Conservation (phyloP, 2,797 vertebrate species). For the Caiman crocodilus region DNA sequence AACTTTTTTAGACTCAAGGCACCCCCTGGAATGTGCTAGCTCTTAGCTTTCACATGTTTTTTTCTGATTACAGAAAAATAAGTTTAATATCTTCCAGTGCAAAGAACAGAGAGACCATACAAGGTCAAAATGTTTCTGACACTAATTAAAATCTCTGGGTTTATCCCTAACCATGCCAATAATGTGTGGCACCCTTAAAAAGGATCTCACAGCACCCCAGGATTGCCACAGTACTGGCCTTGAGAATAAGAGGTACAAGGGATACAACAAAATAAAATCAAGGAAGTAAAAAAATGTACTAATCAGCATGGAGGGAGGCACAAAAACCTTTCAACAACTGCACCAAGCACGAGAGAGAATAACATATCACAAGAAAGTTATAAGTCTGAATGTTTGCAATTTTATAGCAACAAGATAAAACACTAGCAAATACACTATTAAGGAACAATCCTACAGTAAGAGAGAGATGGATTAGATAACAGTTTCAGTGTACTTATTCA, state of each 20-base stretch:
- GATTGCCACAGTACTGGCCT: no score
- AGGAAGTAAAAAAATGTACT: background rate
- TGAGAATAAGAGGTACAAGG: background rate
- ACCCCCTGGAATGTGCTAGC: no score
- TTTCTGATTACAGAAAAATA: no score
- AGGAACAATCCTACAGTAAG: accelerated
- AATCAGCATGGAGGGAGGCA: background rate
- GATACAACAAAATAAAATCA: accelerated
- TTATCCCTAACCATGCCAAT: no score
- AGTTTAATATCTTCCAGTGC: no score
- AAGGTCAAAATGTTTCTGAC: no score
- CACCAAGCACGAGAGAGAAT: accelerated
- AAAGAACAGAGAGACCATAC: no score
- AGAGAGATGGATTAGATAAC: accelerated
- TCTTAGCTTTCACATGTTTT: no score
- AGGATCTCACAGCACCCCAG: no score
- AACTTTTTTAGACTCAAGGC: no score
- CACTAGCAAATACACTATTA: accelerated
- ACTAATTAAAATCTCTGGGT: no score
- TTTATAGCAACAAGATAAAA: accelerated
- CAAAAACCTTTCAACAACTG: accelerated
- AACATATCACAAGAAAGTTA: accelerated
- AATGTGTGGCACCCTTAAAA: no score
- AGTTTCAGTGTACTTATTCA: background rate
- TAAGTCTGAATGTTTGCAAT: accelerated